phyloP scores from a whole-genome alignment of 2,113 vertebrate genomes.

The Amazona vittata region DNA sequence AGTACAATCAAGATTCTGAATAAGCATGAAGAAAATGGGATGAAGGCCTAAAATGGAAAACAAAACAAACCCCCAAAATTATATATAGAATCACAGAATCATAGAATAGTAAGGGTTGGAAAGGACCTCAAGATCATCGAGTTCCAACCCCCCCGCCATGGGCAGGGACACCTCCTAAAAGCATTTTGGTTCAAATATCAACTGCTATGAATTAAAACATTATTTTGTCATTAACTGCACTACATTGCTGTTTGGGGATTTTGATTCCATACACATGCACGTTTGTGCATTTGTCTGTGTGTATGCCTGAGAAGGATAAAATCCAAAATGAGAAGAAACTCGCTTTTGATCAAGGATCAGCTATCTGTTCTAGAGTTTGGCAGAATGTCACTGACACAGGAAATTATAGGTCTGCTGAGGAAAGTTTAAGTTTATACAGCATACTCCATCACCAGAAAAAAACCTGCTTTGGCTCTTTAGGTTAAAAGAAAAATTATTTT shows the following conservation, averaged over 20 bases:
- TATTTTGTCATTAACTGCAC: not conserved
- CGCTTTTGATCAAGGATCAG: not conserved
- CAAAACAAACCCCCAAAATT: not conserved
- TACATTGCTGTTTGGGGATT: not conserved
- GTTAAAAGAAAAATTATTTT: not conserved
- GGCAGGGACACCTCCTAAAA: not conserved
- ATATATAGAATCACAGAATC: too few species aligned
- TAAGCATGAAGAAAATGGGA: not conserved
- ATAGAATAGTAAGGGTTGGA: too few species aligned
- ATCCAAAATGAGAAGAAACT: not conserved
- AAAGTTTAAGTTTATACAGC: not conserved
- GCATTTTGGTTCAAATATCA: not conserved
- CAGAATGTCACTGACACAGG: not conserved
- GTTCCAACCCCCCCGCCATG: too few species aligned
- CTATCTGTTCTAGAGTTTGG: not conserved
- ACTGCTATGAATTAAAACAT: not conserved
- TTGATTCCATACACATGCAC: not conserved
- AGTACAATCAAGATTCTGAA: not conserved
- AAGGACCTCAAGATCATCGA: too few species aligned
- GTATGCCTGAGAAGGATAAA: not conserved
- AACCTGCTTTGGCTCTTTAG: not conserved
- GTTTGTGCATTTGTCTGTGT: not conserved
- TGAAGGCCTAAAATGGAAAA: not conserved
- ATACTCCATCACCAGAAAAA: not conserved
- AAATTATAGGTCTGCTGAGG: not conserved